Percentiles rank a stretch among this genome's conserved stretches.
Evolutionary conservation across 2,888 invertebrate genomes (phyloP).

Genomic region (Sycophila texana): DNA sequence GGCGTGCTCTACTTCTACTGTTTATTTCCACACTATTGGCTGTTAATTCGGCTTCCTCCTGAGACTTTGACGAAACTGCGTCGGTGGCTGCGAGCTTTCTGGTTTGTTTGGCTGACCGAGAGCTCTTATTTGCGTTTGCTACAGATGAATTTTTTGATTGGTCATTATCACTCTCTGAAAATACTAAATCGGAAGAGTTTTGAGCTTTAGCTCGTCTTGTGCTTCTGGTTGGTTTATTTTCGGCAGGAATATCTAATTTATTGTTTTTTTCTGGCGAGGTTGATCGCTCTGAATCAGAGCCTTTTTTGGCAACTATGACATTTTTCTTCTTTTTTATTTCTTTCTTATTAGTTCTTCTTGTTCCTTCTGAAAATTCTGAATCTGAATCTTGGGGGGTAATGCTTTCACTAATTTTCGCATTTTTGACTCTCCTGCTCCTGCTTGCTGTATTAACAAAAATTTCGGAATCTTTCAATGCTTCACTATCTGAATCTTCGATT

Average conservation of each 20-base stretch:
- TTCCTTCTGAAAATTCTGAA: neutral
- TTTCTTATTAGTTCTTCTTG: neutral
- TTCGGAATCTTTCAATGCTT: neutral
- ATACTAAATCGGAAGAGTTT: constrained; percentile 15
- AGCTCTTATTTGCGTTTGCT: neutral
- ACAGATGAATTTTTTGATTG: constrained; percentile 13
- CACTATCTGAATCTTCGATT: neutral
- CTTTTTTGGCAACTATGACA: neutral
- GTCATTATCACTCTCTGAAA: constrained; percentile 26
- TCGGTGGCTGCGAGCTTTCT: constrained; percentile 12
- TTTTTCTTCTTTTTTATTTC: neutral
- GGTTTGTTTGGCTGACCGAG: constrained; percentile 14
- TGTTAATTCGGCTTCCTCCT: constrained; percentile 39
- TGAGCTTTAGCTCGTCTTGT: constrained; percentile 9
- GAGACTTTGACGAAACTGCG: constrained; percentile 30
- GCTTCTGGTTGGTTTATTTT: neutral
- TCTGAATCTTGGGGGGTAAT: neutral
- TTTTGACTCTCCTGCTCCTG: neutral
- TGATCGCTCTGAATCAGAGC: neutral
- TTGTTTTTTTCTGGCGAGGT: neutral
- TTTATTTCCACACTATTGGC: constrained; percentile 5
- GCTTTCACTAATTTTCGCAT: neutral
- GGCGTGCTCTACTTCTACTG: neutral
- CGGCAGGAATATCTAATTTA: neutral
- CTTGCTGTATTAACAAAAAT: neutral